phyloP scores from a whole-genome alignment of 2,888 invertebrate genomes.

The Metalampra italica region DNA sequence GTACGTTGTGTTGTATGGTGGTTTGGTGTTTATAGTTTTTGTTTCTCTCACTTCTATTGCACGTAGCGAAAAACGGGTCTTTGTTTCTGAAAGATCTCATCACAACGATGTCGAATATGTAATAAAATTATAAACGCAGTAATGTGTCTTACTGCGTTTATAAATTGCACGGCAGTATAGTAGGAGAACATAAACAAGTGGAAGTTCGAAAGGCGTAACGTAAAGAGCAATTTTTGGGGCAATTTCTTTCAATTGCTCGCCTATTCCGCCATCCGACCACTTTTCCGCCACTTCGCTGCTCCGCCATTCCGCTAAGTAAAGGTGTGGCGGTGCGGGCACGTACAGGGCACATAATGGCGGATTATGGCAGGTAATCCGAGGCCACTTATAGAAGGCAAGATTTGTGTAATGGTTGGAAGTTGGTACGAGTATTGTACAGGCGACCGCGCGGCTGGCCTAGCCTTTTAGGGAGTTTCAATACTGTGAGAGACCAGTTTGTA shows the following conservation, averaged over 20 bases:
- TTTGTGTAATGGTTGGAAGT: slow-evolving; percentile 1
- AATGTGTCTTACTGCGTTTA: too few relatives aligned
- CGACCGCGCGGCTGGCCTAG: too few relatives aligned
- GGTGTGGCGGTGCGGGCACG: slow-evolving; percentile 26
- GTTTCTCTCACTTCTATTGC: too few relatives aligned
- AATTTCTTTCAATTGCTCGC: slow-evolving; percentile 27
- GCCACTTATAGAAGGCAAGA: slow-evolving; percentile 17
- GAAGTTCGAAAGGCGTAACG: slow-evolving; percentile 14
- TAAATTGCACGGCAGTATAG: too few relatives aligned
- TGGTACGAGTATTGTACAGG: neutral
- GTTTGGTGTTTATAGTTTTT: too few relatives aligned
- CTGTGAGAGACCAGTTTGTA: too few relatives aligned
- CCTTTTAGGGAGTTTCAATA: too few relatives aligned
- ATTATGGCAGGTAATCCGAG: slow-evolving; percentile 26
- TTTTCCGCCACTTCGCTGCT: slow-evolving; percentile 3
- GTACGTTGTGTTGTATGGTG: too few relatives aligned
- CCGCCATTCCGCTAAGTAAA: slow-evolving; percentile 23
- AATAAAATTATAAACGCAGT: too few relatives aligned
- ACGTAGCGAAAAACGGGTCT: too few relatives aligned
- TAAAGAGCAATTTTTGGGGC: slow-evolving; percentile 21
- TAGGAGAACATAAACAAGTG: slow-evolving; percentile 6
- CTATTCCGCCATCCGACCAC: slow-evolving; percentile 7
- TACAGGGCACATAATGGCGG: slow-evolving; percentile 18
- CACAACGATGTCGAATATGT: too few relatives aligned
- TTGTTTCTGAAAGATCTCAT: too few relatives aligned